Evolutionary conservation across 1,140 invertebrate genomes (phyloP).

Genomic region (Plutomurus gul): DNA sequence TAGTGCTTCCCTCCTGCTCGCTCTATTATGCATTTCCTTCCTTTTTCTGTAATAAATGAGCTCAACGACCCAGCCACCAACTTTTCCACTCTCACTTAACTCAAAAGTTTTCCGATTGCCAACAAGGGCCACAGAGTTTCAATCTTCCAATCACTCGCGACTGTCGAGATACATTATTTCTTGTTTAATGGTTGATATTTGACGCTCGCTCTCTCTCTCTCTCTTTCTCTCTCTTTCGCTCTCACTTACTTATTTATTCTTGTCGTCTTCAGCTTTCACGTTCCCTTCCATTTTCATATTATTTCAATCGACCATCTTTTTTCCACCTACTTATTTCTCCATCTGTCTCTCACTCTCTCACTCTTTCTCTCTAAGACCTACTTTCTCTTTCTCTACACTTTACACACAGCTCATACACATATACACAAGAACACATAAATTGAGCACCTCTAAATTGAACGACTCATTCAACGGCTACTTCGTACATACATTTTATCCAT

Average conservation of each 20-base stretch:
- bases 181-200: conserved; percentile 18
- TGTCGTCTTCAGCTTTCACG: not conserved
- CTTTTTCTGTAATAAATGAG: conserved; percentile 7
- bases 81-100: conserved; percentile 35
- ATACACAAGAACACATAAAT: too few species aligned
- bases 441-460: too few species aligned
- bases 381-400: too few species aligned
- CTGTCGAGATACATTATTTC: conserved; percentile 7
- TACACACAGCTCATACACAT: too few species aligned
- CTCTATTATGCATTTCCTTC: not conserved
- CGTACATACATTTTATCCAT: too few species aligned
- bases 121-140: conserved; percentile 30
- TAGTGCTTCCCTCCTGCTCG: not conserved
- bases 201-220: conserved; percentile 13
- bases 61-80: not conserved
- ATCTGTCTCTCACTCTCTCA: too few species aligned
- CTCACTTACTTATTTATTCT: not conserved
- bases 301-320: too few species aligned
- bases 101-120: conserved; percentile 28
- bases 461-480: too few species aligned
- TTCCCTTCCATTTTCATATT: not conserved
- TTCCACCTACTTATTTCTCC: too few species aligned
- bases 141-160: conserved; percentile 15
- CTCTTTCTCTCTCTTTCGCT: not conserved
- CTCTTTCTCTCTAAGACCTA: too few species aligned